A percentile compares a stretch with the other conserved stretches of the same genome.
Evolutionary conservation across 2,113 vertebrate species (phyloP).

Genomic region (Saguinus imperator): DNA sequence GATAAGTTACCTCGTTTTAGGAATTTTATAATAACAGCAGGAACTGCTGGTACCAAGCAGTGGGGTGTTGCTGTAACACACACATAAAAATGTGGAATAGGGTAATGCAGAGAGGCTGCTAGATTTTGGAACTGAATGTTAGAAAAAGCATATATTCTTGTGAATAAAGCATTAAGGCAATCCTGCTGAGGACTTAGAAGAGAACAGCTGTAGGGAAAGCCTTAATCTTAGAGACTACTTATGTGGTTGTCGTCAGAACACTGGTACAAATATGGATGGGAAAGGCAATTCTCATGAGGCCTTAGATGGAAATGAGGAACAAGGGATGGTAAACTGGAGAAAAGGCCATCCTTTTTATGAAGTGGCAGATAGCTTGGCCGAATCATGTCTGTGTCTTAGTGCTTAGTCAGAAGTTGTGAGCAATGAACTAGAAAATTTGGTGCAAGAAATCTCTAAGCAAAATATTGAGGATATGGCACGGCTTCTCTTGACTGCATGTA

Average conservation of each 20-base stretch:
- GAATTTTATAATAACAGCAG: too few species aligned
- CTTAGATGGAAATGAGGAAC: neutral
- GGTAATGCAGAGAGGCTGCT: neutral
- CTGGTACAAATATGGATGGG: neutral
- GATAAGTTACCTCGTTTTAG: too few species aligned
- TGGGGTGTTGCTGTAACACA: neutral
- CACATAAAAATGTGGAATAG: neutral
- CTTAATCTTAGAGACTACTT: neutral
- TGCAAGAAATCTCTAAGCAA: neutral
- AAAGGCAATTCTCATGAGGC: neutral
- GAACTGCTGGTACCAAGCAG: neutral
- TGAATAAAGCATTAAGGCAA: neutral
- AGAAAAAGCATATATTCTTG: neutral
- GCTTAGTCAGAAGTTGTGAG: neutral
- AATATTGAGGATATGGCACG: neutral
- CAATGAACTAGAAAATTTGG: neutral
- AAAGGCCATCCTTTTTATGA: neutral
- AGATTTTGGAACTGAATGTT: neutral
- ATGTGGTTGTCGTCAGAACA: neutral
- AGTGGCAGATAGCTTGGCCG: neutral
- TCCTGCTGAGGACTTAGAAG: too few species aligned
- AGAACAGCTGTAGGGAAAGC: neutral
- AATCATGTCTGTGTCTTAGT: neutral
- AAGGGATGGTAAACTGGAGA: neutral
- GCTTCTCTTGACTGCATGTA: neutral